Percentiles rank a stretch among this genome's conserved stretches.
Evolutionary conservation across 2,888 invertebrate species (phyloP).

Genomic region (Nyleta sp.): DNA sequence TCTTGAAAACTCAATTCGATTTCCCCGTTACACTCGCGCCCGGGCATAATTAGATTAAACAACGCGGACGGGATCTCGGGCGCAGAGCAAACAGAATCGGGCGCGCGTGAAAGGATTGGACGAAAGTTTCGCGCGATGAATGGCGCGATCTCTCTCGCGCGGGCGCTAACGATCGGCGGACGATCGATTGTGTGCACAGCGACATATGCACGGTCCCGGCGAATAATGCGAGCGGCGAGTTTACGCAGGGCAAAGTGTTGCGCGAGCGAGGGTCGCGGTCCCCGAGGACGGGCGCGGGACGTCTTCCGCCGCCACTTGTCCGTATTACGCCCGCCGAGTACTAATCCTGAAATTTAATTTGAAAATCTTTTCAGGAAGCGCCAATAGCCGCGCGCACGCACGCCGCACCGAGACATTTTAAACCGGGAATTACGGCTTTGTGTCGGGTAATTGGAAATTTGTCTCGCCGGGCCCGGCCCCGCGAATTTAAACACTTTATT

Average conservation of each 20-base stretch:
- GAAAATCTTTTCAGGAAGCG: constrained; percentile 80
- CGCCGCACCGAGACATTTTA: constrained; percentile 74
- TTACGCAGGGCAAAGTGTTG: constrained; percentile 72
- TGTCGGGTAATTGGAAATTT: constrained; percentile 81
- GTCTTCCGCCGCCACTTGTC: constrained; percentile 80
- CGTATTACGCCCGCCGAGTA: constrained; percentile 78
- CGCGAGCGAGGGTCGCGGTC: constrained; percentile 67
- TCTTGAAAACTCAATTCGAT: constrained; percentile 39
- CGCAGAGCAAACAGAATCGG: constrained; percentile 28
- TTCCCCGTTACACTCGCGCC: constrained; percentile 13
- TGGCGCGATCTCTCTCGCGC: constrained; percentile 21
- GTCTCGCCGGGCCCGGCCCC: constrained; percentile 67
- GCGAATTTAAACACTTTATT: constrained; percentile 36
- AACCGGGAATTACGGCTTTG: constrained; percentile 80
- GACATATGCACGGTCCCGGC: constrained; percentile 56
- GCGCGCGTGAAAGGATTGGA: constrained; percentile 44
- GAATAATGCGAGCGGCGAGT: constrained; percentile 61
- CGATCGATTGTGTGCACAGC: constrained; percentile 51
- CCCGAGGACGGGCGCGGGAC: constrained; percentile 77
- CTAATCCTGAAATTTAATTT: constrained; percentile 83
- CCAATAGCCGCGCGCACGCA: constrained; percentile 47
- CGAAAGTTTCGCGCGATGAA: constrained; percentile 25
- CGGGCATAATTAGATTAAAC: constrained; percentile 50
- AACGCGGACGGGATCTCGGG: constrained; percentile 28
- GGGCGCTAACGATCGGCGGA: constrained; percentile 28